A percentile compares a stretch with the other conserved stretches of the same genome.
Conservation (phyloP, 2,113 vertebrate species). For the Hypanus sabinus region DNA sequence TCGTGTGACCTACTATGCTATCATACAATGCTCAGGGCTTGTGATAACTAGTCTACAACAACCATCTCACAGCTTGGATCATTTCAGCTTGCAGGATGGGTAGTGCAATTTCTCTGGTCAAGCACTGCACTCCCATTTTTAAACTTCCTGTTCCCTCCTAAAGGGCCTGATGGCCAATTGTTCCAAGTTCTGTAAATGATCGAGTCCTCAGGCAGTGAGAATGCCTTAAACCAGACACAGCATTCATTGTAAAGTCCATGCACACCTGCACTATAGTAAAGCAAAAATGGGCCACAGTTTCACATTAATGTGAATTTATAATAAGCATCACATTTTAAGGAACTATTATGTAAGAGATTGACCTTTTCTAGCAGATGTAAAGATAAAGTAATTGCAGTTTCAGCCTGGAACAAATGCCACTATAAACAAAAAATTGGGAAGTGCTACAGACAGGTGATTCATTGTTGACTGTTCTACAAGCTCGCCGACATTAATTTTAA, state of each 20-base stretch:
- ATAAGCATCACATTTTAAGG: background rate
- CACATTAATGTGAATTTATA: background rate
- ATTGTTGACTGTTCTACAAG: background rate
- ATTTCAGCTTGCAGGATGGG: background rate
- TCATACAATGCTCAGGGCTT: background rate
- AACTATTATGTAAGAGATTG: background rate
- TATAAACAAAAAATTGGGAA: background rate
- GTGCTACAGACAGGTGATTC: background rate
- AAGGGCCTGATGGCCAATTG: background rate
- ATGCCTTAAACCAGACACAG: background rate
- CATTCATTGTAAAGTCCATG: background rate
- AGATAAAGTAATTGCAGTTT: background rate
- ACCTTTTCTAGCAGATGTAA: background rate
- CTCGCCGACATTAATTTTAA: background rate
- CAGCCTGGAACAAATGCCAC: background rate
- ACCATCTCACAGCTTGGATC: background rate
- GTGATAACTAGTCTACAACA: too few relatives aligned
- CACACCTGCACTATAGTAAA: background rate
- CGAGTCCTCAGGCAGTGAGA: background rate
- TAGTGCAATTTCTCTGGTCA: background rate
- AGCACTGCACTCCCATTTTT: background rate
- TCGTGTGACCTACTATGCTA: too few relatives aligned
- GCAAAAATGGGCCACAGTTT: background rate
- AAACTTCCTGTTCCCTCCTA: background rate
- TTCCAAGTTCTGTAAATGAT: background rate